Conservation (phyloP, 2,113 vertebrate species). For the Bufo gargarizans region DNA sequence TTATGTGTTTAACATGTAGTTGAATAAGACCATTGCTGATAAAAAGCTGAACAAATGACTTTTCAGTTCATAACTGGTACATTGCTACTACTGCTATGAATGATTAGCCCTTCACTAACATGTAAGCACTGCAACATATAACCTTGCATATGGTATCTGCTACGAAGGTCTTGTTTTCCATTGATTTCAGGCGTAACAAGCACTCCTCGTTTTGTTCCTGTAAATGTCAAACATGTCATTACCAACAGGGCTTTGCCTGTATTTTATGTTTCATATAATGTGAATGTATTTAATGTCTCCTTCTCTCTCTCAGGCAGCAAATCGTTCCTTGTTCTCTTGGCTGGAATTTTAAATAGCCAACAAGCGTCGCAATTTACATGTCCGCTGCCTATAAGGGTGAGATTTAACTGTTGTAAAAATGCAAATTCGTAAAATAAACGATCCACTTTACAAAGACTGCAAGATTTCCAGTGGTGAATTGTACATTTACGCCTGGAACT, state of each 20-base stretch:
- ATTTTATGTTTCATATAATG: slow-evolving; percentile 23
- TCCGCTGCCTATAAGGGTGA: not conserved
- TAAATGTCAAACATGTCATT: slow-evolving; percentile 13
- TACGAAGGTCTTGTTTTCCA: slow-evolving; percentile 1
- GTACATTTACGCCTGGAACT: not conserved
- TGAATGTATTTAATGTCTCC: slow-evolving; percentile 13
- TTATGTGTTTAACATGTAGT: no score
- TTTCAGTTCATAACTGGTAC: not conserved
- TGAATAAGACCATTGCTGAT: no score
- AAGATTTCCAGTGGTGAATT: not conserved
- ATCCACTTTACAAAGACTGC: not conserved
- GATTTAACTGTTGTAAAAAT: not conserved
- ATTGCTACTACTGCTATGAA: not conserved
- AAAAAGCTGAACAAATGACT: not conserved
- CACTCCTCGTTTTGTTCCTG: slow-evolving; percentile 1
- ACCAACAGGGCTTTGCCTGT: not conserved
- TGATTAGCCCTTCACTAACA: not conserved
- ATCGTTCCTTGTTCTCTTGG: not conserved
- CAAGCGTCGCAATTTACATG: not conserved
- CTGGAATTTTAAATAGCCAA: slow-evolving; percentile 3
- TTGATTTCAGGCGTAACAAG: not conserved
- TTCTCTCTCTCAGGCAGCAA: not conserved
- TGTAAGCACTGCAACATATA: not conserved
- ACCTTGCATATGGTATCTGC: not conserved
- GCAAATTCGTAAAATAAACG: not conserved